Evolutionary conservation across 2,113 vertebrate species (phyloP).

Genomic region (Eonycteris spelaea): DNA sequence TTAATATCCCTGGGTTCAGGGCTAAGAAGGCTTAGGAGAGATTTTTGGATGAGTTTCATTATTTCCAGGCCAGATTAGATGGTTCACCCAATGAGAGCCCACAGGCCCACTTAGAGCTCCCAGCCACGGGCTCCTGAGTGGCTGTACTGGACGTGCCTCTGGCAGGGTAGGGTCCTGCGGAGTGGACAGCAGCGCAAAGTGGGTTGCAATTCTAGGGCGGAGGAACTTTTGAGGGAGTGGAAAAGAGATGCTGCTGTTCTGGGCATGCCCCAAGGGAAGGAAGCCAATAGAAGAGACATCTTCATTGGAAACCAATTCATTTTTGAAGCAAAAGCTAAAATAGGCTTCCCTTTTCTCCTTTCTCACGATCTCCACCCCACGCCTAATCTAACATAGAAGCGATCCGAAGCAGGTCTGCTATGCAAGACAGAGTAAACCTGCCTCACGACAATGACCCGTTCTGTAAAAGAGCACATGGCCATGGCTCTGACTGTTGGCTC

Average conservation of each 20-base stretch:
- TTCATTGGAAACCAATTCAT: neutral
- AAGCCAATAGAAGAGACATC: neutral
- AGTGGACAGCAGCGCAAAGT: neutral
- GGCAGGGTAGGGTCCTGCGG: neutral
- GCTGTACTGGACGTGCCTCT: neutral
- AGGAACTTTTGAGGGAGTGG: neutral
- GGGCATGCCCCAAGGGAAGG: neutral
- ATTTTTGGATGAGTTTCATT: constrained; percentile 55
- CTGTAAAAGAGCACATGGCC: neutral
- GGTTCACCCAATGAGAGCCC: neutral
- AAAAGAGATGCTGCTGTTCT: neutral
- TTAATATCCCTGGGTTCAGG: neutral
- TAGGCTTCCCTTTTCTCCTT: neutral
- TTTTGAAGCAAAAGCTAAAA: neutral
- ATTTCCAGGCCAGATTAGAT: constrained; percentile 41
- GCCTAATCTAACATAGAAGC: neutral
- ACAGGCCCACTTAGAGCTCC: neutral
- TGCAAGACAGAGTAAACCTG: neutral
- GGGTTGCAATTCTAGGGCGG: neutral
- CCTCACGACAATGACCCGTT: neutral
- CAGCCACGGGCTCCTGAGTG: neutral
- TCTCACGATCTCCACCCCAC: neutral
- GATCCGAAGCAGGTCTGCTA: neutral
- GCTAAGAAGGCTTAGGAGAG: constrained; percentile 58
- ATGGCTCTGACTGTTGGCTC: neutral